Evolutionary conservation across 1,140 invertebrate genomes (phyloP).

Genomic region (Cherax destructor): DNA sequence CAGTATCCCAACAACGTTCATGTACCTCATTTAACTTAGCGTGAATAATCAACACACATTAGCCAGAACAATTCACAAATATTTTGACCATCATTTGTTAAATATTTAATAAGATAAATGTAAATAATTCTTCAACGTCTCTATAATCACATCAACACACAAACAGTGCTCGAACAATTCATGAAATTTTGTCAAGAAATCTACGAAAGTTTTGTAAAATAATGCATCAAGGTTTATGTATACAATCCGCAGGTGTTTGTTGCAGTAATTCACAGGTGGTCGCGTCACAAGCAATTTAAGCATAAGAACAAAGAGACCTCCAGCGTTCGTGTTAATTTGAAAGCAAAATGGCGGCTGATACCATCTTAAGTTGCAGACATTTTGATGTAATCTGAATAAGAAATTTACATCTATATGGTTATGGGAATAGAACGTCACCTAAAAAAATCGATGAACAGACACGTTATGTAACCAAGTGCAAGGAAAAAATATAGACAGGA

Average conservation of each 20-base stretch:
- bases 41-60: too few relatives aligned
- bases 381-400: not conserved
- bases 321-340: not conserved
- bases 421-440: not conserved
- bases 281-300: not conserved
- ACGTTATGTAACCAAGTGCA: not conserved
- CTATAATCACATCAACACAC: too few relatives aligned
- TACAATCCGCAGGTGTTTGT: not conserved
- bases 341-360: not conserved
- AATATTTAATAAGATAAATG: too few relatives aligned
- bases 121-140: too few relatives aligned
- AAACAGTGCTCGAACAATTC: too few relatives aligned
- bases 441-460: not conserved
- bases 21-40: too few relatives aligned
- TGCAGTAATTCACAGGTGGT: not conserved
- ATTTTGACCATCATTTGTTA: too few relatives aligned
- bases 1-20: too few relatives aligned
- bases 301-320: not conserved
- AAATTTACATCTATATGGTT: not conserved
- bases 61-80: too few relatives aligned
- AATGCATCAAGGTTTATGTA: not conserved
- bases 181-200: not conserved
- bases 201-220: not conserved
- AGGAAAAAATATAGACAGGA: not conserved
- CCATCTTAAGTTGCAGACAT: not conserved